Evolutionary conservation across 2,113 vertebrate genomes (phyloP).

Genomic region (Circaetus gallicus): DNA sequence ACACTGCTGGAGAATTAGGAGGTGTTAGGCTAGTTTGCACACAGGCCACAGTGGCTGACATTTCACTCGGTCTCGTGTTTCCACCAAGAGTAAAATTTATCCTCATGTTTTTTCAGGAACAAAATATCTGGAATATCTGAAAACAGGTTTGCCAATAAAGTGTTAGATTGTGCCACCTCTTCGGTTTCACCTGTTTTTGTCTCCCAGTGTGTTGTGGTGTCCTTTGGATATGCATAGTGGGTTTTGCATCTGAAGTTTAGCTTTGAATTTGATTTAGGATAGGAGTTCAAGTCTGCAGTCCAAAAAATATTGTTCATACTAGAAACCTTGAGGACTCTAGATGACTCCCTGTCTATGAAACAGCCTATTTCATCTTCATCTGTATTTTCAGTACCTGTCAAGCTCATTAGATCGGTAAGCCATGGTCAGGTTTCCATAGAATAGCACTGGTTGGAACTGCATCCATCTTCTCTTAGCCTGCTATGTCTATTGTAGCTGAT

Average conservation of each 20-base stretch:
- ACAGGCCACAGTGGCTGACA: neutral
- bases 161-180: neutral
- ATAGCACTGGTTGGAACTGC: neutral
- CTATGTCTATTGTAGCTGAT: neutral
- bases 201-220: neutral
- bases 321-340: neutral
- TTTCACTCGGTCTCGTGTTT: neutral
- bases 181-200: neutral
- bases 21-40: neutral
- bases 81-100: neutral
- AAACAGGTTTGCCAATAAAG: neutral
- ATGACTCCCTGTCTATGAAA: neutral
- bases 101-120: fast-evolving
- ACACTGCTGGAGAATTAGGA: neutral
- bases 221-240: fast-evolving
- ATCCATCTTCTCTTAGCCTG: neutral
- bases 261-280: neutral
- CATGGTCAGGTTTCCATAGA: neutral
- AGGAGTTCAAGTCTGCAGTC: neutral
- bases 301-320: neutral
- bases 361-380: neutral
- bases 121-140: neutral
- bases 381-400: neutral
- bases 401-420: neutral
- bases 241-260: neutral